Percentiles rank a stretch among this genome's conserved stretches.
phyloP scores from a whole-genome alignment of 2,888 invertebrate species.

The Troilus luridus region DNA sequence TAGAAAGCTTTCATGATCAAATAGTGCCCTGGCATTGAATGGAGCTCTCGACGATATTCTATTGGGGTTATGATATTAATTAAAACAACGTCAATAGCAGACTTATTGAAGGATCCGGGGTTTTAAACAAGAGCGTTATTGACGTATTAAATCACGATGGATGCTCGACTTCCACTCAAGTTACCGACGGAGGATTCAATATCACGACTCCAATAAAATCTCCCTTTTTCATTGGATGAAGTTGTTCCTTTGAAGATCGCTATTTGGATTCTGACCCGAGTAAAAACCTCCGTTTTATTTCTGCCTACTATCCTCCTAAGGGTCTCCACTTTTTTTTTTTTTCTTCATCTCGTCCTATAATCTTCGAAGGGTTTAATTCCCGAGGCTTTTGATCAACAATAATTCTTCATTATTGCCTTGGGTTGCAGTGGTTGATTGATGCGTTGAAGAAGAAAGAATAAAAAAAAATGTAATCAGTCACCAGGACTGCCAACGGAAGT shows the following conservation, averaged over 20 bases:
- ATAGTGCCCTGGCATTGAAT: not conserved
- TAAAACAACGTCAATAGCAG: not conserved
- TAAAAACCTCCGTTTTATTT: not conserved
- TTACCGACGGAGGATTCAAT: not conserved
- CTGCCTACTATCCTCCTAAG: not conserved
- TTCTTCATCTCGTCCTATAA: not conserved
- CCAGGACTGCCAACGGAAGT: too few relatives aligned
- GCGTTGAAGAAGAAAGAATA: not conserved
- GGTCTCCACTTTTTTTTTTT: not conserved
- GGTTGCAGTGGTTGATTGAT: not conserved
- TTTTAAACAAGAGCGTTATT: not conserved
- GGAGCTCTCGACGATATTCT: not conserved
- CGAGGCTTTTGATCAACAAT: not conserved
- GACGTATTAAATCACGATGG: not conserved
- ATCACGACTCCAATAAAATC: slow-evolving; percentile 21
- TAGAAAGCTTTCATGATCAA: not conserved
- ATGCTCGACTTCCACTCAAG: not conserved
- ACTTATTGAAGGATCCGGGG: not conserved
- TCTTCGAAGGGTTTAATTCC: not conserved
- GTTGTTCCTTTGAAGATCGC: slow-evolving; percentile 16
- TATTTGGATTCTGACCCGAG: not conserved
- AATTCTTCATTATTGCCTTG: not conserved
- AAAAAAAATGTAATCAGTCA: not conserved
- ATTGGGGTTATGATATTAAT: not conserved
- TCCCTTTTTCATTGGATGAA: not conserved